Evolutionary conservation across 2,113 vertebrate species (phyloP).

Genomic region (Acinonyx jubatus): DNA sequence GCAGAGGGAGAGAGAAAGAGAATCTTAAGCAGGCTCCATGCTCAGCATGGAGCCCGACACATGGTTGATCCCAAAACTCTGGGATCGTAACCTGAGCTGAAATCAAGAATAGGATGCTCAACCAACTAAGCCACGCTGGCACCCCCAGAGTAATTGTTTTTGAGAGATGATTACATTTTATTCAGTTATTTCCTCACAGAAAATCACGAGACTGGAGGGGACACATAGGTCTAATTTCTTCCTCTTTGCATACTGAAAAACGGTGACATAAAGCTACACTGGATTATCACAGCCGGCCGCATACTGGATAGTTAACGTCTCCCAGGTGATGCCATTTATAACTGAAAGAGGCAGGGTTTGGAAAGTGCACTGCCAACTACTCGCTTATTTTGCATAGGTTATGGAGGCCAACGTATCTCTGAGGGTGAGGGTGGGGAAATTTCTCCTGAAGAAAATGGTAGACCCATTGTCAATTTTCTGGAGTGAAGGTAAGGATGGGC

Average conservation of each 20-base stretch:
- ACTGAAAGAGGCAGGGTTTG: neutral
- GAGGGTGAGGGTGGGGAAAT: neutral
- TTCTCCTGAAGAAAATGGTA: neutral
- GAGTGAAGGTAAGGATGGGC: neutral
- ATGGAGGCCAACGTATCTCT: neutral
- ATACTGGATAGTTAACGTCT: neutral
- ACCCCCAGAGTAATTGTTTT: neutral
- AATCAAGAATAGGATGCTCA: too few relatives aligned
- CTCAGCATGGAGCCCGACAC: too few relatives aligned
- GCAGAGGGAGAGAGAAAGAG: too few relatives aligned
- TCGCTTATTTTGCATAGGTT: neutral
- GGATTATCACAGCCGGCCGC: neutral
- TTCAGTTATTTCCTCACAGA: constrained; percentile 41
- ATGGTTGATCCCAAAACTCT: too few relatives aligned
- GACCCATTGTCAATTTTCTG: neutral
- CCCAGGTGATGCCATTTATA: neutral
- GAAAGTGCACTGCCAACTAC: neutral
- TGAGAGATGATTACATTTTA: constrained; percentile 3
- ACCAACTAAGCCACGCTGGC: too few relatives aligned
- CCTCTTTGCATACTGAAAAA: neutral
- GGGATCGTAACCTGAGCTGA: too few relatives aligned
- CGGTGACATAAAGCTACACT: neutral
- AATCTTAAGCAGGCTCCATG: too few relatives aligned
- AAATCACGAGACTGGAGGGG: neutral
- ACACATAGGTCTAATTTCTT: neutral